Evolutionary conservation across 2,113 vertebrate genomes (phyloP), one percentile per base, ranked within the genome.

Genomic region (Podilymbus podiceps): DNA sequence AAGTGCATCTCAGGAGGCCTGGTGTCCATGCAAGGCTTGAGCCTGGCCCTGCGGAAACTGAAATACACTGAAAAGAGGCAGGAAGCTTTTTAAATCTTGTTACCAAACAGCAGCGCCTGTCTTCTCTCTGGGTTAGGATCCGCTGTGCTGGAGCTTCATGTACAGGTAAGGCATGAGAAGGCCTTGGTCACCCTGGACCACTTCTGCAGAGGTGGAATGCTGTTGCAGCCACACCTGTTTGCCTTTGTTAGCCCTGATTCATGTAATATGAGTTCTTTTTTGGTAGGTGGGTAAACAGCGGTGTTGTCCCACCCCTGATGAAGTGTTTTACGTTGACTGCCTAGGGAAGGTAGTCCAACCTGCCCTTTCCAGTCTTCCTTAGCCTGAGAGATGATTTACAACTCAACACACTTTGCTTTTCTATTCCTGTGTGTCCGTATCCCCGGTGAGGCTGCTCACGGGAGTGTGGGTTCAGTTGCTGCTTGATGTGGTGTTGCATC

Each of bases 261-360:
- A 11, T 44, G 63, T 25, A 33, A 11, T 20, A 14, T 8, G 56
- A 77, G 16, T 25, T 55, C 53, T 25, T 77, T 5, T 6, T 20
- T 72, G n/a, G 30, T n/a, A 28, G 33, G 17, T 62, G 42, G 19
- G 31, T 50, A 50, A n/a, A n/a, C 27, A 78, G 46, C 47, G 33
- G 28, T 9, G 24, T 19, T 1, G 0, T 13, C 20, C 47, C 24
- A 40, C 22, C 12, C 12, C 4, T 20, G 31, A 14, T 2, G 3
- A 22, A 30, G 16, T 18, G 8, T 53, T 66, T 67, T 46, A 44
- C 2, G 0, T 19, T 25, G 31, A 56, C 14, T 44, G 30, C 33
- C 53, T n/a, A 14, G 38, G 52, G 63, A 21, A 47, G 52, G 9
- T 27, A 16, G 31, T 52, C 21, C 44, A 42, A 5, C 44, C 13